Evolutionary conservation across 2,113 vertebrate species (phyloP).

Genomic region (Drymodes brunneopygia): DNA sequence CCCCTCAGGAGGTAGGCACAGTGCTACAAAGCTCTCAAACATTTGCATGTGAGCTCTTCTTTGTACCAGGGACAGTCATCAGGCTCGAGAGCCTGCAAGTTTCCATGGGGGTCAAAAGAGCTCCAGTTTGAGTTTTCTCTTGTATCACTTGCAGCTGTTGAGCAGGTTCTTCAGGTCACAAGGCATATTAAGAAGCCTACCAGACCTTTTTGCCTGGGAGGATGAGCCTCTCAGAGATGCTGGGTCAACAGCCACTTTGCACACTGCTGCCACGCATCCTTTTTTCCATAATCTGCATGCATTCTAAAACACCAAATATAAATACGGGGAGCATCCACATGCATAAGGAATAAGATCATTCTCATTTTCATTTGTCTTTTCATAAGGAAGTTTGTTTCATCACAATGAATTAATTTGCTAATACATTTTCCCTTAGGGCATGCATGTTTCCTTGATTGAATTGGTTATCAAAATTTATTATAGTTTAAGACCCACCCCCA

Average conservation of each 20-base stretch:
- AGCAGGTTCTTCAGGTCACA: not conserved
- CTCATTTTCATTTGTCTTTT: not conserved
- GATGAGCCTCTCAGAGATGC: not conserved
- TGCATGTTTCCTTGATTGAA: not conserved
- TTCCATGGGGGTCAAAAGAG: rapidly evolving
- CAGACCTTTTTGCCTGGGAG: not conserved
- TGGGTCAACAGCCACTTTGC: not conserved
- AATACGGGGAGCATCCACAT: not conserved
- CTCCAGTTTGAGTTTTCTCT: not conserved
- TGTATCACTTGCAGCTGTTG: not conserved
- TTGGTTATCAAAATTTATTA: not conserved
- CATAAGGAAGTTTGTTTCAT: not conserved
- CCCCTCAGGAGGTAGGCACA: not conserved
- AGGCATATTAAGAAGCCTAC: not conserved
- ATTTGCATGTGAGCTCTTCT: not conserved
- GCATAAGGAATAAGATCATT: not conserved
- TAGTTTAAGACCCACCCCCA: not conserved
- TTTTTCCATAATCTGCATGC: not conserved
- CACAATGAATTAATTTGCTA: not conserved
- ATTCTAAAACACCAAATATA: not conserved
- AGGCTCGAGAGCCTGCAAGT: not conserved
- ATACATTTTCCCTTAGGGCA: not conserved
- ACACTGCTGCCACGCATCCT: not conserved
- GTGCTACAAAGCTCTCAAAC: not conserved
- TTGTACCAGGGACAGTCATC: not conserved